Base-by-base conservation (phyloP, 2,113 vertebrate species). In the Halichoerus grypus region DNA sequence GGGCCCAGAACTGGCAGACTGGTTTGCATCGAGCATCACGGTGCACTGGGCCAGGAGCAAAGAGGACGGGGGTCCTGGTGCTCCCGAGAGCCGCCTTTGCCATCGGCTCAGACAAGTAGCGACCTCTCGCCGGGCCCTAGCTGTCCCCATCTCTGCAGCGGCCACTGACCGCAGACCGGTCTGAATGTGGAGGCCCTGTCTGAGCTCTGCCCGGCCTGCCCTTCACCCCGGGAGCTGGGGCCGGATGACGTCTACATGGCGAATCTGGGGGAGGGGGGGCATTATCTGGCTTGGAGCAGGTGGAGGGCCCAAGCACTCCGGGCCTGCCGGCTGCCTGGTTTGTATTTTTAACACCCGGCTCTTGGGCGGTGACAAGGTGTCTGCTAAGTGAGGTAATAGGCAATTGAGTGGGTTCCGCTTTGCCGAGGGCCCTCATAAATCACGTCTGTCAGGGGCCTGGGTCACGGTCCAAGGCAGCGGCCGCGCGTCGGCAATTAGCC, bases 361-460 rank as follows among this genome's bases (percentile, higher is more conserved):
- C 99, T 98, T 98, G 98, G 99, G 99, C 99, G 99, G 99, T 99
- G 99, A 99, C 99, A 99, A 99, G 99, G 98, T 99, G 98, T 98
- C 98, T 98, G 99, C 99, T 99, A 99, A 99, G 99, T 99, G 99
- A 99, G 99, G 99, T 99, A 99, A 99, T 99, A 99, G 99, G 99
- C 99, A 99, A 99, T 99, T 99, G 99, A 99, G 99, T 99, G 99
- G 99, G 99, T 99, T 99, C 99, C 99, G 98, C 99, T 99, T 99
- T 99, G 99, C 99, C 99, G 99, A 99, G 99, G 99, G 99, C 98
- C 99, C 99, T 99, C 99, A 99, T 99, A 99, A 99, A 99, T 99
- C 99, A 99, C 98, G 69, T 97, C 99, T 99, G 99, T 99, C 99
- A 99, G 99, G 99, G 98, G 98, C 99, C 98, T 97, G 98, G 98